Evolutionary conservation across 1,140 invertebrate genomes (phyloP), one percentile per base, ranked within the genome.

Genomic region (Drosophila grimshawi): DNA sequence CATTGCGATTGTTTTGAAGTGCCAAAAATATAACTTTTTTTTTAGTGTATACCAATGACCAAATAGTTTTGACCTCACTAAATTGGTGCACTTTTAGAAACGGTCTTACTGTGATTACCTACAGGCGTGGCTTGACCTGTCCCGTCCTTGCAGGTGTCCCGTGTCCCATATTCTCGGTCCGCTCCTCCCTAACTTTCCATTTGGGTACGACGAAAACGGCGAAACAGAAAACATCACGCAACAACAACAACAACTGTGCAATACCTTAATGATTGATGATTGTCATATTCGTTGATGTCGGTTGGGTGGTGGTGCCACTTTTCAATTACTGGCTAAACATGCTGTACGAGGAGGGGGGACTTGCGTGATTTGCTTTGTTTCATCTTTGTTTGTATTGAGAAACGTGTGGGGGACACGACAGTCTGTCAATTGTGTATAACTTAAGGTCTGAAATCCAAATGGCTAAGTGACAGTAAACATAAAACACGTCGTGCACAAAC

Each of bases 201-300:
- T 19, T 19, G 19, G 19, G 19, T 19, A 19, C 19, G 19, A 19
- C 19, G 19, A 19, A 19, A 19, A 19, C 2, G 19, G 19, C 19
- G 55, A 32, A 37, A 49, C 55, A 43, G 37, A 56, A 71, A 43
- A 63, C 52, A 51, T 27, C 68, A 71, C 68, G 76, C 60, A 56
- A 70, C 66, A 59, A 45, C 52, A 65, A 53, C 60, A 72, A 35
- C 43, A 48, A 49, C 39, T 63, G 41, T 46, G 56, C 33, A 68
- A 83, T 73, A 78, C 78, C 82, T 78, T 71, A 78, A 86, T 86
- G 81, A 86, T 86, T 86, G 81, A 86, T 86, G 82, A 72, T 85
- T 81, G 78, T 78, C 82, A 69, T 65, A 76, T 53, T 33, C 59
- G 8, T n/a, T 8, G 53, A 19, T 19, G 27, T n/a, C 19, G 4